Evolutionary conservation across 2,113 vertebrate genomes (phyloP), one percentile per base, ranked within the genome.

Genomic region (Noturus placidus): DNA sequence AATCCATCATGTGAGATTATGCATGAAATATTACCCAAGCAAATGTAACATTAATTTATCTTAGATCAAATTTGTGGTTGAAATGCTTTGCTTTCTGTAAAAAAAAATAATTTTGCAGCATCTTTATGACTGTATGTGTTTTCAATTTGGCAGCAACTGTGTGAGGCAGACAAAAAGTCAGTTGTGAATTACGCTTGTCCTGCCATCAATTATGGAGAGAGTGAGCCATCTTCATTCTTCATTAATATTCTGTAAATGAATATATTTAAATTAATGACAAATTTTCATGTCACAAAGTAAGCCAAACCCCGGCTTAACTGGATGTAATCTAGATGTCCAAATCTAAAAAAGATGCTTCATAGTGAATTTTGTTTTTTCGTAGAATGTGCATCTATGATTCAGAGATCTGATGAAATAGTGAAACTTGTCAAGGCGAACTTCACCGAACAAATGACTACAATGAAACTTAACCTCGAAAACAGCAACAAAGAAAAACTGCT

Each of bases 381-480:
- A 90, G 91, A 20, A 6, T 38, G 57, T 87, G n/a, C 17, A 50
- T 69, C 7, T n/a, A 33, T 7, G n/a, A 25, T 85, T 57, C 57
- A 79, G 42, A 83, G 89, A 59, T 59, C 61, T 6, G 92, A 81
- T 82, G 90, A 91, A n/a, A 87, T 27, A 54, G 7, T 93, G 0
- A n/a, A 86, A 1, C 20, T 93, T 1, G 42, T 95, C n/a, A 35
- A 91, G 46, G 70, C 89, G 20, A 95, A 96, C 92, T 95, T 94
- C 84, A 95, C 94, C 1, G 92, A 94, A 56, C 92, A 90, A 4
- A 22, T 11, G 0, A 27, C 83, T 27, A 83, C 27, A 19, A 88
- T 92, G 89, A 92, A 10, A 54, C 72, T 82, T 6, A 92, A 95
- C 22, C 82, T 92, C 63, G 92, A 95, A 0, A 90, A 87, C 20